Percentiles rank a stretch among this genome's conserved stretches.
Evolutionary conservation across 2,113 vertebrate species (phyloP).

Genomic region (Sus scrofa): T2T-Sscrofa CM000816.6:97631501-97632000

Average conservation of each 20-base stretch:
- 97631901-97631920: background rate
- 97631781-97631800: constrained; percentile 37
- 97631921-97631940: background rate
- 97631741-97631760: background rate
- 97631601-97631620: constrained; percentile 11
- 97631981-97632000: background rate
- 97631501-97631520: constrained; percentile 35
- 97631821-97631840: background rate
- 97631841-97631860: background rate
- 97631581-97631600: background rate
- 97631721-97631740: background rate
- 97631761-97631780: background rate
- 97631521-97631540: background rate
- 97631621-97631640: constrained; percentile 4
- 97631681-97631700: constrained; percentile 1
- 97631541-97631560: background rate
- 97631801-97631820: background rate
- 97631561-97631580: background rate
- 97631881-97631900: background rate
- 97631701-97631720: background rate
- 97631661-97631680: background rate
- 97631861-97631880: background rate
- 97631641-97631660: background rate
- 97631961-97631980: background rate
- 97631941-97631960: background rate